Evolutionary conservation across 2,888 invertebrate genomes (phyloP).

Genomic region (Lacanobia wlatinum): DNA sequence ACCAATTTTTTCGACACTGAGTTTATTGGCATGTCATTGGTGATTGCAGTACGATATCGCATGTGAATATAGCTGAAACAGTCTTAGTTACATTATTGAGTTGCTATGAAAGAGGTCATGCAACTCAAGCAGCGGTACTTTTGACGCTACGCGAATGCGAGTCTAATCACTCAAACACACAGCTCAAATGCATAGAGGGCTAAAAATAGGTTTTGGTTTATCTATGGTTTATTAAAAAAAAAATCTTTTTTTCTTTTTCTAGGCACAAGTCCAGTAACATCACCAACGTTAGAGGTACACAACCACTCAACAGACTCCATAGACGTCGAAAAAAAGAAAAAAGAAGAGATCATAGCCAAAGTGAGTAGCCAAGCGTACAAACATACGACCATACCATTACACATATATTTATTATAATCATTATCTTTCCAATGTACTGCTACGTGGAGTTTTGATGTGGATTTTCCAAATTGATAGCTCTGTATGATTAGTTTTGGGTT

Average conservation of each 20-base stretch:
- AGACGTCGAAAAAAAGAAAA: constrained; percentile 93
- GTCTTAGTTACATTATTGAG: neutral
- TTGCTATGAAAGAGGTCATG: constrained; percentile 23
- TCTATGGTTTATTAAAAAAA: constrained; percentile 13
- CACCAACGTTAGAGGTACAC: constrained; percentile 92
- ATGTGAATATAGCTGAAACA: constrained; percentile 18
- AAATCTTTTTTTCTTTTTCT: constrained; percentile 55
- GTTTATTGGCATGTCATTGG: constrained; percentile 22
- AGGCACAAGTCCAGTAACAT: constrained; percentile 94
- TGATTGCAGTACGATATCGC: constrained; percentile 8
- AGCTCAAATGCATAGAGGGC: neutral
- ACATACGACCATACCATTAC: constrained; percentile 68
- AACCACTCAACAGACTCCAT: constrained; percentile 96
- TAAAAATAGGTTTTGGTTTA: neutral
- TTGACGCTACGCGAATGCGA: neutral
- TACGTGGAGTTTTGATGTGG: constrained; percentile 82
- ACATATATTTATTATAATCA: constrained; percentile 75
- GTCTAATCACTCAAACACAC: neutral
- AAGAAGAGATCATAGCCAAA: constrained; percentile 91
- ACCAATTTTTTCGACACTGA: constrained; percentile 19
- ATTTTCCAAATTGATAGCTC: constrained; percentile 73
- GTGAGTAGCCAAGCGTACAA: constrained; percentile 73
- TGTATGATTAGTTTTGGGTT: constrained; percentile 80
- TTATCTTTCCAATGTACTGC: constrained; percentile 76
- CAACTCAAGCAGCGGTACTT: constrained; percentile 26